Percentiles rank a stretch among this genome's conserved stretches.
These are phyloP conservation scores for Stratiomys singularior DNA, from an alignment of 2,888 invertebrate genomes.

Conservation along the genomic window DNA sequence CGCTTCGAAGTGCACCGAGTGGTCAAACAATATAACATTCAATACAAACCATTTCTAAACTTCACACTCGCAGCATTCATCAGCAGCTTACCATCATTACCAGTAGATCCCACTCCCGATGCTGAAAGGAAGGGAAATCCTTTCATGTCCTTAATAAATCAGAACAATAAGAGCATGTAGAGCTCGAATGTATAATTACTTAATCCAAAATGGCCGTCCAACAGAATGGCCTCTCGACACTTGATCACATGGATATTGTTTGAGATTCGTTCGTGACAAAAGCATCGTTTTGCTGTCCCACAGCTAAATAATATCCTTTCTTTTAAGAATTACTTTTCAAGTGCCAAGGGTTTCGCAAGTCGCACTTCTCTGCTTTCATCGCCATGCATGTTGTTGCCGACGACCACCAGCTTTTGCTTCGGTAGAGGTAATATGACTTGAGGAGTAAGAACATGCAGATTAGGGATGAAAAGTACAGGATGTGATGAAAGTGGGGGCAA, in stretches of 20 bases:
- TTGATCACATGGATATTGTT: constrained; percentile 48
- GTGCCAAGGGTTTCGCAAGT: constrained; percentile 27
- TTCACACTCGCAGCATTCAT: background rate
- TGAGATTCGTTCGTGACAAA: constrained; percentile 49
- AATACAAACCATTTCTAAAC: constrained; percentile 3
- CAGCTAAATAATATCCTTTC: constrained; percentile 36
- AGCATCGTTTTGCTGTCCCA: constrained; percentile 50
- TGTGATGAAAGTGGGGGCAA: background rate
- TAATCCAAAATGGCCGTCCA: constrained; percentile 55
- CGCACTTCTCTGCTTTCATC: background rate
- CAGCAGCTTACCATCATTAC: constrained; percentile 3
- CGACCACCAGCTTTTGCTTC: constrained; percentile 8
- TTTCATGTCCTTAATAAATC: constrained; percentile 45
- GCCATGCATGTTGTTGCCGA: background rate
- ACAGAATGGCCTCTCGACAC: constrained; percentile 52
- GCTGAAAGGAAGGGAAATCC: constrained; percentile 10
- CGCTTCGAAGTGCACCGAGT: background rate
- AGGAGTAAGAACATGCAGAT: background rate
- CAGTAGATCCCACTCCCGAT: background rate
- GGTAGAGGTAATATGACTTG: background rate
- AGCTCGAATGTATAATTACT: constrained; percentile 51
- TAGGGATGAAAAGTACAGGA: background rate
- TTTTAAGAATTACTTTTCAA: constrained; percentile 9
- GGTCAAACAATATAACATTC: constrained; percentile 9
- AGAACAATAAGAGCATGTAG: constrained; percentile 49